These are phyloP conservation scores for Phyllotis vaccarum DNA, from an alignment of 2,797 vertebrate species.

Conservation along the genomic window DNA sequence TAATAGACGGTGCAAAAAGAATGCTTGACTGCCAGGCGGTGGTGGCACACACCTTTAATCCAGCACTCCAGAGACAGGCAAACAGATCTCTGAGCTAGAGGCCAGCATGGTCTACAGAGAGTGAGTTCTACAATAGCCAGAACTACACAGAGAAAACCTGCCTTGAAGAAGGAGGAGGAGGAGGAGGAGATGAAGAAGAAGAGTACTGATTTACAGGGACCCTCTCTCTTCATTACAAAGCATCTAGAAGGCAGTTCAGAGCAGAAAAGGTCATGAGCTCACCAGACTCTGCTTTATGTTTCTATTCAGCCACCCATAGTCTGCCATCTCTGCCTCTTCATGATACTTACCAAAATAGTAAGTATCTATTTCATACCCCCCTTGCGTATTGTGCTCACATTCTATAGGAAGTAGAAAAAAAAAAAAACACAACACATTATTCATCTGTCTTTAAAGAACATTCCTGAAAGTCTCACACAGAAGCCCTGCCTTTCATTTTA, in stretches of 20 bases:
- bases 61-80: background rate
- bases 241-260: background rate
- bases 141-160: background rate
- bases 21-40: background rate
- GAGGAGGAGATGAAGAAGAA: background rate
- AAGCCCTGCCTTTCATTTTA: constrained; percentile 38
- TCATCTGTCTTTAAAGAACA: constrained; percentile 36
- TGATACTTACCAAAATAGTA: background rate
- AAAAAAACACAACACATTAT: background rate
- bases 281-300: background rate
- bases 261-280: background rate
- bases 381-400: background rate
- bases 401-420: background rate
- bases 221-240: background rate
- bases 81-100: background rate
- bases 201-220: background rate
- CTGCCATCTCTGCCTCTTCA: background rate
- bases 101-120: background rate
- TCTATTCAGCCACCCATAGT: background rate
- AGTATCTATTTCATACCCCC: background rate
- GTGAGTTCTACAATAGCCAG: background rate
- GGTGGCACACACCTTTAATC: background rate
- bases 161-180: background rate
- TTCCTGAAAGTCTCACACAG: background rate
- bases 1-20: background rate